These are phyloP conservation scores for Chaetogeoica ovagalla DNA, from an alignment of 2,888 invertebrate species.

Conservation along the genomic window DNA sequence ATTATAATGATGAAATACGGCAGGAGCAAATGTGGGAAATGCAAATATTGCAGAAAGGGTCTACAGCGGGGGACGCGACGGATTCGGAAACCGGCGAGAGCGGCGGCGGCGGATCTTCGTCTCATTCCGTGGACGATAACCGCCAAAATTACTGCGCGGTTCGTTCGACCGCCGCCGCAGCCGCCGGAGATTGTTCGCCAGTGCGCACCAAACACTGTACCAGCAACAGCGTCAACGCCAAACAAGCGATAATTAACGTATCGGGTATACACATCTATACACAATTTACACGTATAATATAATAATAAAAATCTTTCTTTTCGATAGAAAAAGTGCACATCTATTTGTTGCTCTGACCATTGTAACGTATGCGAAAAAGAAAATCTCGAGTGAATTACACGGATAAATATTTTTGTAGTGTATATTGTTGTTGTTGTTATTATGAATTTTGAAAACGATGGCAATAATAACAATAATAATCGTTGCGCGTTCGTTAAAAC, in stretches of 20 bases:
- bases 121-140: constrained; percentile 55
- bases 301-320: too few relatives aligned
- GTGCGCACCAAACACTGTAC: constrained; percentile 35
- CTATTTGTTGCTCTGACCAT: too few relatives aligned
- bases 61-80: constrained; percentile 54
- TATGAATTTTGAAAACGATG: too few relatives aligned
- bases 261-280: constrained; percentile 8
- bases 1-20: constrained; percentile 88
- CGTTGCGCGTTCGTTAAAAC: too few relatives aligned
- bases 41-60: constrained; percentile 70
- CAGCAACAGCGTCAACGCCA: constrained; percentile 16
- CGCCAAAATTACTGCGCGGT: constrained; percentile 57
- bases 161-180: constrained; percentile 55
- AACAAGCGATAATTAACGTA: constrained; percentile 34
- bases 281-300: too few relatives aligned
- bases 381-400: too few relatives aligned
- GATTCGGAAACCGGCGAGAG: constrained; percentile 54
- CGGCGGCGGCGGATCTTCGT: constrained; percentile 29
- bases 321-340: too few relatives aligned
- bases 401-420: too few relatives aligned
- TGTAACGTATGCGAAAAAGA: too few relatives aligned
- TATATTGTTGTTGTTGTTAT: too few relatives aligned
- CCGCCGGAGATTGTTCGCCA: constrained; percentile 56
- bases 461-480: too few relatives aligned
- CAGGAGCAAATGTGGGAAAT: constrained; percentile 91